Base-by-base conservation (phyloP, 1,140 invertebrate genomes). In the Cepaea nemoralis region DNA sequence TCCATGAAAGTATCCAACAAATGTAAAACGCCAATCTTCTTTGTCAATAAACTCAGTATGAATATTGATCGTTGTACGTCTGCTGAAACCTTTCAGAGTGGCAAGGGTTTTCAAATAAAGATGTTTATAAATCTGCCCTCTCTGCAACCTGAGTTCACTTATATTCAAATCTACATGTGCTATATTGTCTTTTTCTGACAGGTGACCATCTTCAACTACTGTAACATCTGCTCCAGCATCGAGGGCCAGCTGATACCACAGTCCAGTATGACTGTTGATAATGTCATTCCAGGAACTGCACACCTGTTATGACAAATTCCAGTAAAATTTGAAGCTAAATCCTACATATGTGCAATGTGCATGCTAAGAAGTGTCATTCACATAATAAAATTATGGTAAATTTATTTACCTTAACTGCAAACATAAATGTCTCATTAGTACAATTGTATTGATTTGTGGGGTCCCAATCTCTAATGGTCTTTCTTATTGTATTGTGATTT, bases 1-100 rank as follows among this genome's bases (percentile, higher is more conserved):
- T 37, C 75, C 75, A 63, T 8, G 5, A 39, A 48, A 50, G 66
- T 77, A 77, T 37, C 48, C 59, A 1, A 77, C 48, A 27, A 33
- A 59, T 33, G 75, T 77, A n/a, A 77, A 24, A 6, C 75, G 75
- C 75, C 75, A 77, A 22, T 1, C 31, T 22, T 35, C 75, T 24
- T 77, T 77, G 48, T 77, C 75, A 77, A 77, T 77, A 40, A 77
- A 77, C 22, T 77, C 55, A 39, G 63, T 27, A 6, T 75, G 31
- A 63, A 77, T 77, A 37, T 66, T 19, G 37, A 77, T 77, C 24
- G 50, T 39, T 6, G 33, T 22, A 19, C 75, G 50, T 24, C 14
- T 24, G 19, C 39, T 63, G 14, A 77, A 63, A 14, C 75, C 75
- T 19, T 39, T 77, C 22, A 77, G 75, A 37, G 50, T 40, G 1